Evolutionary conservation across 2,797 vertebrate genomes (phyloP).

Genomic region (Scolopax rusticola): DNA sequence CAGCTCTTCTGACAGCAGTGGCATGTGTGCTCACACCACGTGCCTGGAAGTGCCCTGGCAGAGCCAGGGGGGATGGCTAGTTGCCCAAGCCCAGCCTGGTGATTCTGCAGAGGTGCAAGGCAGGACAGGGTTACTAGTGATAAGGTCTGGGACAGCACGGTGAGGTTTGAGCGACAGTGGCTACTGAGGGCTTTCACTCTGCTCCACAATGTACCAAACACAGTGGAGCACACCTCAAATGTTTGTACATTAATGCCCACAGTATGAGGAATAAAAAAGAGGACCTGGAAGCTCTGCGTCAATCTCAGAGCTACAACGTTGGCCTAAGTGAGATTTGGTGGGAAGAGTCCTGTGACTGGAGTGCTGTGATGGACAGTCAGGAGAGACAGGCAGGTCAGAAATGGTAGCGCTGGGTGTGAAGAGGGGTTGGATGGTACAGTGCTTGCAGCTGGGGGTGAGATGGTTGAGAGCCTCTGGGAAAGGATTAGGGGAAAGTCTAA

Average conservation of each 20-base stretch:
- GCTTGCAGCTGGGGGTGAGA: background rate
- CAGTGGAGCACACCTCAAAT: background rate
- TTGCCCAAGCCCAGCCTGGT: background rate
- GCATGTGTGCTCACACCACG: background rate
- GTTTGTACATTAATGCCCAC: fast-evolving
- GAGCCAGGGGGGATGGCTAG: too few species aligned
- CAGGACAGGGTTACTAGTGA: background rate
- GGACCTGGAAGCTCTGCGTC: background rate
- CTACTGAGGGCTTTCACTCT: background rate
- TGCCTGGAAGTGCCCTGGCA: background rate
- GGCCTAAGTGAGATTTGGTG: background rate
- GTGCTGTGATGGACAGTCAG: background rate
- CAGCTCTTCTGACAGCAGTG: too few species aligned
- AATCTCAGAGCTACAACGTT: background rate
- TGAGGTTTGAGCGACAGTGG: fast-evolving
- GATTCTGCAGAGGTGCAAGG: background rate
- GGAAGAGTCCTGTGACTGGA: background rate
- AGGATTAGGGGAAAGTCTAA: background rate
- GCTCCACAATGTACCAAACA: background rate
- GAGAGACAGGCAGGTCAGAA: background rate
- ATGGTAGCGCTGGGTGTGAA: too few species aligned
- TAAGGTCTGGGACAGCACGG: background rate
- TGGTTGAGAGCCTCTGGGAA: background rate
- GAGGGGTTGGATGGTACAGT: too few species aligned
- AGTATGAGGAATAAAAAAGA: background rate